Base-by-base conservation (phyloP, 35 echinoderm and acorn worm genomes). In the Patiria miniata region DNA sequence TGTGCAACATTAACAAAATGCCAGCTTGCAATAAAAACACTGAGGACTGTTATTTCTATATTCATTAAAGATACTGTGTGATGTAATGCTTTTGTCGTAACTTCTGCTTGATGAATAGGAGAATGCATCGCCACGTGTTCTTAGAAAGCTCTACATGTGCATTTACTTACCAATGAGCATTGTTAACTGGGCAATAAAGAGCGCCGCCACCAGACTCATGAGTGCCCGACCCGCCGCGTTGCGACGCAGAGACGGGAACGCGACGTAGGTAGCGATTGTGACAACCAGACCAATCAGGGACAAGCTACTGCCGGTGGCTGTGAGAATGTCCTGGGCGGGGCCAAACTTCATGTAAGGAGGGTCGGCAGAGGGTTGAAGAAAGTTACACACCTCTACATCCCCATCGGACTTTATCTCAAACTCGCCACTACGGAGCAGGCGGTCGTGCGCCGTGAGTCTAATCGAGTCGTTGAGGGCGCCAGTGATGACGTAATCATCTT, bases 151-250 rank as follows among this genome's bases (percentile, higher is more conserved):
- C n/a, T n/a, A n/a, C n/a, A n/a, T n/a, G n/a, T n/a, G n/a, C n/a
- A n/a, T n/a, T 9, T 22, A 34, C 65, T 73, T 52, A 68, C 42
- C 36, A 23, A 78, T 39, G n/a, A 55, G 47, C 9, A 90, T 61
- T 17, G 83, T 39, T 19, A 85, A 0, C 8, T 82, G 77, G 30
- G 81, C 82, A 2, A 90, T 1, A 38, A 90, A 30, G 7, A 90
- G 68, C 16, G 88, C 15, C 51, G 52, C 15, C 28, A 73, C 60
- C 32, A 90, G 68, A 37, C 55, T 55, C 18, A 90, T 57, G 9
- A 90, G 57, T 7, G 61, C 73, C 53, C 77, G 84, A 17, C 88
- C 88, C 36, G 88, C 57, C 36, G 73, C 32, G 32, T 83, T 90
- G 1, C 61, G 61, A 36, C 81, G 80, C 12, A 90, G 61, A 12